A percentile compares a stretch with the other conserved stretches of the same genome.
These are phyloP conservation scores for Ephestia elutella DNA, from an alignment of 1,140 invertebrate species.

Conservation along the genomic window DNA sequence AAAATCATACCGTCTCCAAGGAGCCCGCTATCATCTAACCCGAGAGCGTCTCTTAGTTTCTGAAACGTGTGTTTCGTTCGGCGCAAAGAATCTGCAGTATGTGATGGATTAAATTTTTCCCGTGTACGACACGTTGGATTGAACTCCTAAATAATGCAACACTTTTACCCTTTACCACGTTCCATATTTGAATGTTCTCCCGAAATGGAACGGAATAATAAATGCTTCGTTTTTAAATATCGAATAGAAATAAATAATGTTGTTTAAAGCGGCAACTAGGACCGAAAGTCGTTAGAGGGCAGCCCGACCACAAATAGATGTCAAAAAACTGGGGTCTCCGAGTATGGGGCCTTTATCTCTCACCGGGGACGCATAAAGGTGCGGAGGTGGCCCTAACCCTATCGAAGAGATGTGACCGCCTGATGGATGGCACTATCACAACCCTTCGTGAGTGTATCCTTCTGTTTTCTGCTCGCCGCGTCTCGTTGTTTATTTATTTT, in stretches of 20 bases:
- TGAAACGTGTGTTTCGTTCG: conserved; percentile 13
- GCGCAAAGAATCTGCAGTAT: conserved; percentile 18
- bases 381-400: conserved; percentile 67
- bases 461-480: conserved; percentile 42
- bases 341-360: conserved; percentile 56
- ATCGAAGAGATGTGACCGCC: conserved; percentile 63
- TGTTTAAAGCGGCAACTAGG: conserved; percentile 3
- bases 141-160: conserved; percentile 39
- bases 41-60: conserved; percentile 14
- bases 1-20: conserved; percentile 44
- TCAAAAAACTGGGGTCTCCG: conserved; percentile 63
- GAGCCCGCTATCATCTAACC: conserved; percentile 14
- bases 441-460: conserved; percentile 44
- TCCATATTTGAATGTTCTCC: conserved; percentile 7
- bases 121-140: conserved; percentile 33
- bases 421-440: conserved; percentile 65
- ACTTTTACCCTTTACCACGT: conserved; percentile 9
- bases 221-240: conserved; percentile 5
- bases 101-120: conserved; percentile 48
- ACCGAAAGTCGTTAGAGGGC: conserved; percentile 51
- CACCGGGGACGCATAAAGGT: conserved; percentile 71
- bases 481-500: conserved; percentile 64
- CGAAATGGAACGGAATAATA: conserved; percentile 5
- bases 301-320: conserved; percentile 69
- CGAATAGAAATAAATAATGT: not conserved